A percentile compares a stretch with the other conserved stretches of the same genome.
Evolutionary conservation across 1,140 invertebrate genomes (phyloP).

Genomic region (Drosophila micromelanica): DNA sequence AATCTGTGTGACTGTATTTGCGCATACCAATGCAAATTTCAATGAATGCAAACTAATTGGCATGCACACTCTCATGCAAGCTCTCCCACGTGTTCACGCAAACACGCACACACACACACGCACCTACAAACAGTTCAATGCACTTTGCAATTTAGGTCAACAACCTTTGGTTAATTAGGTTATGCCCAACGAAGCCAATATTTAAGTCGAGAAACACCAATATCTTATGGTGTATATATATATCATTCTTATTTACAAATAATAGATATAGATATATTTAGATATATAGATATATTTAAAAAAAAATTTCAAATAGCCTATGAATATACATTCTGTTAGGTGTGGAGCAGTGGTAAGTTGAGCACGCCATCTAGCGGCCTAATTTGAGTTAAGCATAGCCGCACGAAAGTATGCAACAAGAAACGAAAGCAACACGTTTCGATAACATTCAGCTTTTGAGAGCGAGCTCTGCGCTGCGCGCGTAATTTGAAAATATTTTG

Average conservation of each 20-base stretch:
- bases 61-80: background rate
- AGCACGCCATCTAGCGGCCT: conserved; percentile 27
- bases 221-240: background rate
- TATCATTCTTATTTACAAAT: background rate
- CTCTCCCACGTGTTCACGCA: conserved; percentile 18
- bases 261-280: no score
- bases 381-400: background rate
- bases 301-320: background rate
- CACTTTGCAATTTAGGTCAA: conserved; percentile 82
- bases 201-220: no score
- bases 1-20: background rate
- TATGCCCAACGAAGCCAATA: conserved; percentile 9
- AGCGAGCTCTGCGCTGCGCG: background rate
- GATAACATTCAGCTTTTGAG: conserved; percentile 45
- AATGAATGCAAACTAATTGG: background rate
- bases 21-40: background rate
- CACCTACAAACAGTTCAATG: conserved; percentile 70
- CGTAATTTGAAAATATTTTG: conserved; percentile 3
- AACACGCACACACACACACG: conserved; percentile 11
- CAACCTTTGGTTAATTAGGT: conserved; percentile 74
- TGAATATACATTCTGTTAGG: conserved; percentile 2
- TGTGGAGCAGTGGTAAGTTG: conserved; percentile 18
- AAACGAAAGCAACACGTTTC: background rate
- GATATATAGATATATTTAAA: no score
- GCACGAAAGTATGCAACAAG: conserved; percentile 67